These are phyloP conservation scores for Daubentonia madagascariensis DNA, from an alignment of 2,113 vertebrate genomes.

Conservation along the genomic window DNA sequence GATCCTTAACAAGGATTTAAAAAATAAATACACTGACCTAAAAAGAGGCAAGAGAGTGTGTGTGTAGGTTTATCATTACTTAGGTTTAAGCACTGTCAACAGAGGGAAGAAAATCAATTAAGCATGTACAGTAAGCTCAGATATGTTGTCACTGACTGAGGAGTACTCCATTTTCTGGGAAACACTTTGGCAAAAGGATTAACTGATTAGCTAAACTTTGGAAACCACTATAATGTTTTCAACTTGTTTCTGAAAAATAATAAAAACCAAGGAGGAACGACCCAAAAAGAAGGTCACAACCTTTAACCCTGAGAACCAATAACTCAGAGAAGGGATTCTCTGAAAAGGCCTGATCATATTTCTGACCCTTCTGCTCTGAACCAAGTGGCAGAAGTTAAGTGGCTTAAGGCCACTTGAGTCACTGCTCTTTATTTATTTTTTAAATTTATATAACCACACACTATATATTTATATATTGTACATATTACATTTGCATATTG, in stretches of 20 bases:
- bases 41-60: not conserved
- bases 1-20: not conserved
- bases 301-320: not conserved
- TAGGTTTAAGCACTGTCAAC: accelerated
- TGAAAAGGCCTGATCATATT: accelerated
- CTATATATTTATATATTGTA: accelerated
- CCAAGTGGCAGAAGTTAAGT: not conserved
- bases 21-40: not conserved
- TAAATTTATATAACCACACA: no score
- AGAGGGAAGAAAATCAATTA: not conserved
- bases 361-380: not conserved
- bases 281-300: no score
- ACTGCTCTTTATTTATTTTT: not conserved
- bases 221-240: not conserved
- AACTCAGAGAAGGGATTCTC: not conserved
- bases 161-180: not conserved
- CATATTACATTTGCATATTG: accelerated
- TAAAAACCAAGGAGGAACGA: not conserved
- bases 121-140: accelerated
- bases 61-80: accelerated
- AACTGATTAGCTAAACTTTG: not conserved
- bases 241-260: not conserved
- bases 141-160: accelerated
- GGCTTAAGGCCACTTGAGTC: not conserved
- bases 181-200: not conserved